phyloP scores from a whole-genome alignment of 2,888 invertebrate species.

The Tricholauxania praeusta region DNA sequence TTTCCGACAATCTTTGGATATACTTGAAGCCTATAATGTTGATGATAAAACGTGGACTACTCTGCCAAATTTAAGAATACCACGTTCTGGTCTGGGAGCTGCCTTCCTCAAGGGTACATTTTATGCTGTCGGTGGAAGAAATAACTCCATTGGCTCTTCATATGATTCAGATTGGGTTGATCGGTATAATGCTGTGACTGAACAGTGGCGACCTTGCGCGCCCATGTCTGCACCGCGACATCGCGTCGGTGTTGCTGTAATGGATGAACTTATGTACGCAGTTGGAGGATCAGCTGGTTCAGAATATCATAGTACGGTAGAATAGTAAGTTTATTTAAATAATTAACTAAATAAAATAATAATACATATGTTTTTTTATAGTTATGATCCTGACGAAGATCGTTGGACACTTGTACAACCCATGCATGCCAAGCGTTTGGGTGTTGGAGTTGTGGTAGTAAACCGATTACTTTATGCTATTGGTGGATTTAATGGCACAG shows the following conservation, averaged over 20 bases:
- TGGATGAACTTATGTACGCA: conserved; percentile 91
- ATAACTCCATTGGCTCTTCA: conserved; percentile 89
- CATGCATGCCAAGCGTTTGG: conserved; percentile 83
- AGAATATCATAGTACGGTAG: conserved; percentile 88
- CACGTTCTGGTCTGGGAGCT: conserved; percentile 88
- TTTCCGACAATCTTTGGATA: conserved; percentile 85
- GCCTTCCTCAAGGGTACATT: conserved; percentile 89
- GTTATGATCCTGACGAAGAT: conserved; percentile 89
- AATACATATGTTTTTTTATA: conserved; percentile 57
- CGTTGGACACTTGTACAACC: conserved; percentile 81
- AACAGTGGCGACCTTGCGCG: conserved; percentile 88
- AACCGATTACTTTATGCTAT: conserved; percentile 85
- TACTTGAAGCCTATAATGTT: conserved; percentile 89
- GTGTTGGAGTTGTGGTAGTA: conserved; percentile 84
- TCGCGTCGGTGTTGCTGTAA: conserved; percentile 91
- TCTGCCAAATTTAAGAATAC: conserved; percentile 85
- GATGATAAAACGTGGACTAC: conserved; percentile 88
- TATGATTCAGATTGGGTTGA: conserved; percentile 88
- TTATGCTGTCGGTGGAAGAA: conserved; percentile 93
- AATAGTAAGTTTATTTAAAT: conserved; percentile 77
- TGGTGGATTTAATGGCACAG: conserved; percentile 88
- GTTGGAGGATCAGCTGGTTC: conserved; percentile 91
- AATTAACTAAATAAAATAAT: neutral
- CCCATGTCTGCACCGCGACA: conserved; percentile 91
- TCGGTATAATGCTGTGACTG: conserved; percentile 84